phyloP scores from a whole-genome alignment of 2,113 vertebrate species.

The Mus musculus region GRCm39 chr12:4183001-4183500 shows the following conservation, averaged over 20 bases:
- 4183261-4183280: not conserved
- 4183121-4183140: not conserved
- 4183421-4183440: constrained; percentile 49
- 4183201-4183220: not conserved
- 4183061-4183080: constrained; percentile 24
- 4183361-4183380: constrained; percentile 58
- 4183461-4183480: constrained; percentile 68
- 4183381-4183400: constrained; percentile 74
- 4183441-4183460: constrained; percentile 63
- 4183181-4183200: not conserved
- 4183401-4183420: constrained; percentile 57
- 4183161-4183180: not conserved
- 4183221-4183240: not conserved
- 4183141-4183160: constrained; percentile 62
- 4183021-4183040: constrained; percentile 54
- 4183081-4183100: not conserved
- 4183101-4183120: constrained; percentile 55
- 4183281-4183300: not conserved
- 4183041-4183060: not conserved
- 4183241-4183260: not conserved
- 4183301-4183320: not conserved
- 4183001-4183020: not conserved
- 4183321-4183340: not conserved
- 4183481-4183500: constrained; percentile 67
- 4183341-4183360: constrained; percentile 65